These are phyloP conservation scores for Chlorospingus flavigularis DNA, from an alignment of 2,797 vertebrate genomes.

Conservation along the genomic window DNA sequence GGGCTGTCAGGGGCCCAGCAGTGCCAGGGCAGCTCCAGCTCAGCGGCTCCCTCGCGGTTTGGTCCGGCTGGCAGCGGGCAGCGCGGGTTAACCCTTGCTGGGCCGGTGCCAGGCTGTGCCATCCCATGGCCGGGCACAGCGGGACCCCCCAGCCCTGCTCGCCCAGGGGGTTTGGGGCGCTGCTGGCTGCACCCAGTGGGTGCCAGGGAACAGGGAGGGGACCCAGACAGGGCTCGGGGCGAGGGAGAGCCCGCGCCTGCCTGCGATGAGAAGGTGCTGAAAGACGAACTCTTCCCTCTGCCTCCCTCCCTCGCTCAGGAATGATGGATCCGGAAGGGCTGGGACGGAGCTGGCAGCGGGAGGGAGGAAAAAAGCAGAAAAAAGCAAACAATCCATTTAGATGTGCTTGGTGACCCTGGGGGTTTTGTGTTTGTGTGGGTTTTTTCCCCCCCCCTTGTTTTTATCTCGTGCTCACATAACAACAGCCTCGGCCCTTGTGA, in stretches of 20 bases:
- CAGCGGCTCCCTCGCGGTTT: neutral
- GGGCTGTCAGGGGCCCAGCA: neutral
- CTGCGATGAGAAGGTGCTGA: slow-evolving; percentile 55
- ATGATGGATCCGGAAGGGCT: neutral
- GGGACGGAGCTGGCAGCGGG: neutral
- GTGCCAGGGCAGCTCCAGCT: neutral
- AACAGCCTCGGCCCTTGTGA: too few species aligned
- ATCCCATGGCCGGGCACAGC: accelerated
- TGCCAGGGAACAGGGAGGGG: slow-evolving; percentile 61
- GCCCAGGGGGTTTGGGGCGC: accelerated
- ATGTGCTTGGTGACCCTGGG: too few species aligned
- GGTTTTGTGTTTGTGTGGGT: too few species aligned
- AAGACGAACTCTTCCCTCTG: neutral
- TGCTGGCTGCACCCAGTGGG: neutral
- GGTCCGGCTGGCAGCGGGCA: neutral
- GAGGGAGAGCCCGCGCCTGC: slow-evolving; percentile 20
- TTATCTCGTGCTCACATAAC: too few species aligned
- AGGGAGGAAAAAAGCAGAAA: too few species aligned
- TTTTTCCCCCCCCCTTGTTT: too few species aligned
- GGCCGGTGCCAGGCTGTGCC: neutral
- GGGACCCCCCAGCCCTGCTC: accelerated
- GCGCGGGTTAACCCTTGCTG: neutral
- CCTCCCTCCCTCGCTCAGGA: neutral
- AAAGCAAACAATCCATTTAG: too few species aligned
- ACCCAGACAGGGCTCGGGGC: slow-evolving; percentile 49